Evolutionary conservation across 2,888 invertebrate species (phyloP).

Genomic region (Leptothorax acervorum): DNA sequence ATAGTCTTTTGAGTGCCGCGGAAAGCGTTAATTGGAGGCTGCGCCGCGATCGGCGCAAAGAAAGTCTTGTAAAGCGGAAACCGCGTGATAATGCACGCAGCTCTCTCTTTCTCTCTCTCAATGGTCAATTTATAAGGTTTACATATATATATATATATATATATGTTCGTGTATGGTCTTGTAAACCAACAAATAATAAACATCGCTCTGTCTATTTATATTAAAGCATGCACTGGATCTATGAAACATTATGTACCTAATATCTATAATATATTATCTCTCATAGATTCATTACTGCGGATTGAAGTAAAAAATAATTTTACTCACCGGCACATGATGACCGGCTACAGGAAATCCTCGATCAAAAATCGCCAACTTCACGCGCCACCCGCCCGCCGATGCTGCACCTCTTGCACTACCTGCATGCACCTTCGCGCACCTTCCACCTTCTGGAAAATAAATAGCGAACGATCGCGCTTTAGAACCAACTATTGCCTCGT

Average conservation of each 20-base stretch:
- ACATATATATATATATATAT: too few species aligned
- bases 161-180: too few species aligned
- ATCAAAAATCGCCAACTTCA: background rate
- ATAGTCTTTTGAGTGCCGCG: slow-evolving; percentile 77
- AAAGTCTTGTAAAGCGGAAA: slow-evolving; percentile 75
- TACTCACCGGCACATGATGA: too few species aligned
- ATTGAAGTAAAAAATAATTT: too few species aligned
- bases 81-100: slow-evolving; percentile 68
- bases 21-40: slow-evolving; percentile 82
- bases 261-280: too few species aligned
- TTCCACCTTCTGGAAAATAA: background rate
- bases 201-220: too few species aligned
- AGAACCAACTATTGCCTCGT: background rate
- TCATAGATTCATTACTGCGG: too few species aligned
- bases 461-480: background rate
- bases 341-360: background rate
- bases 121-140: too few species aligned
- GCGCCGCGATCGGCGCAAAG: slow-evolving; percentile 75
- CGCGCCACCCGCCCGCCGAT: background rate
- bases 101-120: slow-evolving; percentile 48
- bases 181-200: too few species aligned
- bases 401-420: slow-evolving; percentile 1
- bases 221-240: too few species aligned
- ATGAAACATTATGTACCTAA: too few species aligned
- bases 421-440: background rate